A percentile compares a stretch with the other conserved stretches of the same genome.
These are phyloP conservation scores for Rotaria socialis DNA, from an alignment of 2,888 invertebrate genomes.

Conservation along the genomic window DNA sequence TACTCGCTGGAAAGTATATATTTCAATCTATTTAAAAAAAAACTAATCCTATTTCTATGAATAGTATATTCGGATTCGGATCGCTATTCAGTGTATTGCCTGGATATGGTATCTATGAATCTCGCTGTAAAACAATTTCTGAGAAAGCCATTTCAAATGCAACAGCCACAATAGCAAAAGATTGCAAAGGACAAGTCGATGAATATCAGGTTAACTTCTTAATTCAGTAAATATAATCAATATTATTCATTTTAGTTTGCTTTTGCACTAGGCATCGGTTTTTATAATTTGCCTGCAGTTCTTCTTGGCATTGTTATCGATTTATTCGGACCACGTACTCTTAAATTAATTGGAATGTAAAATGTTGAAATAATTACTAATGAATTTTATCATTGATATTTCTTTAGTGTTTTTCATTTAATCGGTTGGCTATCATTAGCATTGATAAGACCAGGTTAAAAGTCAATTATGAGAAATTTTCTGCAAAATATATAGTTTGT, in stretches of 20 bases:
- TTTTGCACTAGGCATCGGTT: neutral
- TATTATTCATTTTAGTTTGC: neutral
- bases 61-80: slow-evolving; percentile 21
- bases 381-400: neutral
- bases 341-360: slow-evolving; percentile 1
- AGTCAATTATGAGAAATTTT: neutral
- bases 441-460: neutral
- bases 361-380: too few species aligned
- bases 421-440: neutral
- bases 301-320: neutral
- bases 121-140: neutral
- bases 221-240: neutral
- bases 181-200: neutral
- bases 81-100: slow-evolving; percentile 16
- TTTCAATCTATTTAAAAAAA: too few species aligned
- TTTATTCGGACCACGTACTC: neutral
- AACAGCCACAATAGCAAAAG: neutral
- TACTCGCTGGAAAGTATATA: neutral
- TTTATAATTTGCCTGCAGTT: slow-evolving; percentile 24
- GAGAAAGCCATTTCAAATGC: neutral
- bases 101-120: neutral
- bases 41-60: too few species aligned
- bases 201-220: neutral
- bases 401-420: neutral
- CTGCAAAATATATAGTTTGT: neutral